Evolutionary conservation across 2,888 invertebrate genomes (phyloP).

Genomic region (Lasioglossum villosulum): DNA sequence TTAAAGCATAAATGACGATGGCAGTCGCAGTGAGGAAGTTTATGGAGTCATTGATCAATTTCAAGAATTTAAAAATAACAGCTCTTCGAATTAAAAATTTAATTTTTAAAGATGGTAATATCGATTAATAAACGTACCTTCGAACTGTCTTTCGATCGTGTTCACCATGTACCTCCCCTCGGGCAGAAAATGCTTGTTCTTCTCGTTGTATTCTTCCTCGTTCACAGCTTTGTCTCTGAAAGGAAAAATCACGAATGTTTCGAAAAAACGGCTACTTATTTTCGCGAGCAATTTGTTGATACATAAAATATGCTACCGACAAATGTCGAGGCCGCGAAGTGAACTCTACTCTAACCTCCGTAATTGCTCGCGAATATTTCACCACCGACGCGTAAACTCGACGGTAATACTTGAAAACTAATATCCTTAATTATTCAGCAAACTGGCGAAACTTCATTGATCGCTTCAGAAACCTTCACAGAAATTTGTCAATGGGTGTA

Average conservation of each 20-base stretch:
- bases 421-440: neutral
- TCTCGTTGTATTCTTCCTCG: constrained; percentile 75
- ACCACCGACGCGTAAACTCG: neutral
- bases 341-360: neutral
- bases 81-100: no score
- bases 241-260: neutral
- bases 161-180: constrained; percentile 65
- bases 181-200: constrained; percentile 71
- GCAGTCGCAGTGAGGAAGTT: no score
- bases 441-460: neutral
- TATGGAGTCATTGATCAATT: no score
- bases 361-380: neutral
- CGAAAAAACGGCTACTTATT: neutral
- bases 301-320: constrained; percentile 27
- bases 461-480: neutral
- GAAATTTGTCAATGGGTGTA: neutral
- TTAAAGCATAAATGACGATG: no score
- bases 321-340: constrained; percentile 34
- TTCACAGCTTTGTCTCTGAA: constrained; percentile 77
- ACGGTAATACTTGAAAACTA: neutral
- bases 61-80: no score
- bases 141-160: constrained; percentile 52
- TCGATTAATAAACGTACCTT: constrained; percentile 28
- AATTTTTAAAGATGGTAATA: neutral
- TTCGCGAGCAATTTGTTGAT: neutral